Evolutionary conservation across 2,113 vertebrate species (phyloP).

Genomic region (Rhinoderma darwinii): DNA sequence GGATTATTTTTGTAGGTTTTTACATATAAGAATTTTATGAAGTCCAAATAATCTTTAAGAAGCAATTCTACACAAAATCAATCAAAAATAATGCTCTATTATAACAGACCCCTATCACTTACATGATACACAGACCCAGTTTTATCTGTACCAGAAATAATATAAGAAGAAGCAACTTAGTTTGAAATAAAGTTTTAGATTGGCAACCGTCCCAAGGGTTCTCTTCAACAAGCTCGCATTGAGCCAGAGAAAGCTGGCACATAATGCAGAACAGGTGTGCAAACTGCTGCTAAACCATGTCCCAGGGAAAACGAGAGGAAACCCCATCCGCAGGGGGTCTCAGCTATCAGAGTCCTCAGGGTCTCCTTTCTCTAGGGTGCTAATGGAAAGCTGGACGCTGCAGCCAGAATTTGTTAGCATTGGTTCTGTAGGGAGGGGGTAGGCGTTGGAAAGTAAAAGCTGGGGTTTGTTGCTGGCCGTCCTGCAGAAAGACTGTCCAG

Average conservation of each 20-base stretch:
- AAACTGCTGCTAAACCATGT: slow-evolving; percentile 58
- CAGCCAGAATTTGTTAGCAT: slow-evolving; percentile 46
- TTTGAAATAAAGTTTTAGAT: slow-evolving; percentile 30
- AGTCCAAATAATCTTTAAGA: neutral
- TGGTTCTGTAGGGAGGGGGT: slow-evolving; percentile 50
- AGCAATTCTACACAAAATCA: neutral
- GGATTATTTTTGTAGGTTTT: no score
- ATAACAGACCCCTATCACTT: neutral
- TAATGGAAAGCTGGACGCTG: slow-evolving; percentile 58
- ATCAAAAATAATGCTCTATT: neutral
- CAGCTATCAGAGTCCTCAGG: slow-evolving; percentile 55
- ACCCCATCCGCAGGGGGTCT: slow-evolving; percentile 60
- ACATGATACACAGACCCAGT: neutral
- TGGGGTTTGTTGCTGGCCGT: slow-evolving; percentile 41
- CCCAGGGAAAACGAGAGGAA: slow-evolving; percentile 58
- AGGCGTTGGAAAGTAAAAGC: slow-evolving; percentile 58
- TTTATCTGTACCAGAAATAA: neutral
- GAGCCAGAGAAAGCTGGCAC: slow-evolving; percentile 50
- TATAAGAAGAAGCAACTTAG: neutral
- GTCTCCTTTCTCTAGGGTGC: slow-evolving; percentile 58
- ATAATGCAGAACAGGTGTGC: slow-evolving; percentile 56
- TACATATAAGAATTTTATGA: no score
- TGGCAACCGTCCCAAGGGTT: slow-evolving; percentile 41
- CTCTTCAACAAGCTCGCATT: slow-evolving; percentile 23
- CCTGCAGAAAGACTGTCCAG: slow-evolving; percentile 29